Conservation (phyloP, 1,140 invertebrate species). For the Lithobius niger region DNA sequence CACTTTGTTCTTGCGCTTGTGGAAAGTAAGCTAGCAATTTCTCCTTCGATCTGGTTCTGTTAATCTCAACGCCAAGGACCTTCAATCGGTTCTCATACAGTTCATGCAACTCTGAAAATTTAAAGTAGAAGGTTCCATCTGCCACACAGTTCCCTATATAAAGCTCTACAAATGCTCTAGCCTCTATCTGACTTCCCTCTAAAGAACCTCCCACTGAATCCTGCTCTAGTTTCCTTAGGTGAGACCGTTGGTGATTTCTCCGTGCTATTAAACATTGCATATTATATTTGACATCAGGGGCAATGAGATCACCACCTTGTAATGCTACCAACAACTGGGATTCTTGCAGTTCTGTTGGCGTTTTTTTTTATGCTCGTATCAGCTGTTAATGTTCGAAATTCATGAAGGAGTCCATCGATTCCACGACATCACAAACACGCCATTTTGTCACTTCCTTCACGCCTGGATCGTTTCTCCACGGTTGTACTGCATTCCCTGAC, state of each 20-base stretch:
- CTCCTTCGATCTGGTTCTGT: background rate
- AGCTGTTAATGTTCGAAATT: background rate
- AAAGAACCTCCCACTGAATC: slow-evolving; percentile 1
- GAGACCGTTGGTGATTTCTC: slow-evolving; percentile 7
- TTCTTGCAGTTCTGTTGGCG: background rate
- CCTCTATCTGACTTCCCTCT: slow-evolving; percentile 9
- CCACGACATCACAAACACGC: background rate
- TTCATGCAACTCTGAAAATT: no score
- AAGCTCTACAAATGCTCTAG: slow-evolving; percentile 1
- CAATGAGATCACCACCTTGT: slow-evolving; percentile 8
- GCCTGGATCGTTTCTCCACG: slow-evolving; percentile 12
- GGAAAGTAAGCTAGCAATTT: slow-evolving; percentile 3
- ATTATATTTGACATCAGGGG: slow-evolving; percentile 8
- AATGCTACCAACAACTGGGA: slow-evolving; percentile 2
- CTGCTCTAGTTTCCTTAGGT: slow-evolving; percentile 4
- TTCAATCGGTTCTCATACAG: background rate
- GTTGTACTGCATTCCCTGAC: slow-evolving; percentile 11
- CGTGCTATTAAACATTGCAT: slow-evolving; percentile 2
- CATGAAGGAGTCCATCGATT: no score
- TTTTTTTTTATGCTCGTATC: background rate
- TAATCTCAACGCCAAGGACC: background rate
- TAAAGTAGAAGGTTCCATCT: slow-evolving; percentile 8
- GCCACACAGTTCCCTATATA: background rate
- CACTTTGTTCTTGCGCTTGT: slow-evolving; percentile 9
- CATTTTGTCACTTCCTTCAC: background rate